These are phyloP conservation scores for Rhynchonycteris naso DNA, from an alignment of 2,797 vertebrate species.

Conservation along the genomic window DNA sequence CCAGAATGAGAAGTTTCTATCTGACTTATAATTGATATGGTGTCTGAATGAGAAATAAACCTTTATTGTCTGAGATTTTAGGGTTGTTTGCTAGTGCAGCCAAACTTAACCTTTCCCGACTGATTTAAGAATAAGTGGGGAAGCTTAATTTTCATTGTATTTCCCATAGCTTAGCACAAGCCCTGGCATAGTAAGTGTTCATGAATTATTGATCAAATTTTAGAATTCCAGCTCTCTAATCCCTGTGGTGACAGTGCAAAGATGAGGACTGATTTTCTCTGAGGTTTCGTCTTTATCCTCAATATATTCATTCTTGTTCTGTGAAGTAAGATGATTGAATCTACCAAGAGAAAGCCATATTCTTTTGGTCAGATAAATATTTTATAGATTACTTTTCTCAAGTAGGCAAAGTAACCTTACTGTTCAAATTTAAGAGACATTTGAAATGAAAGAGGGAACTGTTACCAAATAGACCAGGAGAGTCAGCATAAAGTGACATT, in stretches of 20 bases:
- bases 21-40: not conserved
- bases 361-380: constrained; percentile 10
- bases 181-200: not conserved
- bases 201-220: not conserved
- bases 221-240: not conserved
- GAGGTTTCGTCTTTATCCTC: not conserved
- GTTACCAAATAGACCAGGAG: not conserved
- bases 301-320: constrained; percentile 17
- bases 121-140: not conserved
- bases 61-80: not conserved
- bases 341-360: not conserved
- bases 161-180: not conserved
- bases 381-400: not conserved
- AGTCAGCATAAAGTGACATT: not conserved
- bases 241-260: not conserved
- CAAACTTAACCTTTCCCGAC: not conserved
- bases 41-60: not conserved
- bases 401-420: not conserved
- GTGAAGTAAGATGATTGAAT: not conserved
- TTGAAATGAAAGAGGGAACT: not conserved
- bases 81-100: not conserved
- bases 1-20: not conserved
- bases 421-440: not conserved
- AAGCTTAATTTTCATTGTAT: not conserved
- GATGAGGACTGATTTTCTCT: not conserved